phyloP scores from a whole-genome alignment of 2,888 invertebrate genomes.

The Phasia obesa region DNA sequence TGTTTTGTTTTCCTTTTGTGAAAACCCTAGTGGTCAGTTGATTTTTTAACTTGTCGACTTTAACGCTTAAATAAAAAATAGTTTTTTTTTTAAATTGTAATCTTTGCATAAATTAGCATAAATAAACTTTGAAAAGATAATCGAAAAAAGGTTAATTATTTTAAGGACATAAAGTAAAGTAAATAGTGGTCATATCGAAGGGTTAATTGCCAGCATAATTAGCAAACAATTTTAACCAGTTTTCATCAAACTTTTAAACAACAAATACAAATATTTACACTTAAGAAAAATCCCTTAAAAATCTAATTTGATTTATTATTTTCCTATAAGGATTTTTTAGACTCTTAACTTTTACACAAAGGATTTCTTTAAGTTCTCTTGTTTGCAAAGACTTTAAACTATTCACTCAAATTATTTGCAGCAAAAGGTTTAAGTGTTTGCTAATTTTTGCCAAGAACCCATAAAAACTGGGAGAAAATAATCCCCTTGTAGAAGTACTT shows the following conservation, averaged over 20 bases:
- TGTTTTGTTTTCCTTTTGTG: background rate
- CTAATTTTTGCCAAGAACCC: conserved; percentile 24
- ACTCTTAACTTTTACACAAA: background rate
- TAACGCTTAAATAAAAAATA: background rate
- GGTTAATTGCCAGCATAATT: background rate
- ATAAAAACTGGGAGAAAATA: too few species aligned
- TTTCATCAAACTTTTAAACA: background rate
- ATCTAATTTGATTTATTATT: conserved; percentile 1
- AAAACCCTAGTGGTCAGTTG: conserved; percentile 27
- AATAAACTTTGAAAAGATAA: conserved; percentile 7
- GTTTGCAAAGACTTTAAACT: background rate
- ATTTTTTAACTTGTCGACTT: conserved; percentile 46
- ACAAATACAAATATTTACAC: background rate
- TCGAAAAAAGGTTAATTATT: conserved; percentile 19
- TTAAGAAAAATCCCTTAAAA: background rate
- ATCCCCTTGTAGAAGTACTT: too few species aligned
- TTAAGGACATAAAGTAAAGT: background rate
- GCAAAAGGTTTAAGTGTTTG: conserved; percentile 48
- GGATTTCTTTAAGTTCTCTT: conserved; percentile 5
- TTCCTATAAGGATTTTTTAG: conserved; percentile 26
- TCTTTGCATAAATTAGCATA: conserved; percentile 54
- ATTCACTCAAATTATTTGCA: background rate
- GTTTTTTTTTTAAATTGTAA: conserved; percentile 8
- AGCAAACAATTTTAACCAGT: background rate
- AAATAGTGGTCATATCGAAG: conserved; percentile 1